Evolutionary conservation across 1,140 invertebrate genomes (phyloP).

Genomic region (Euwallacea fornicatus): DNA sequence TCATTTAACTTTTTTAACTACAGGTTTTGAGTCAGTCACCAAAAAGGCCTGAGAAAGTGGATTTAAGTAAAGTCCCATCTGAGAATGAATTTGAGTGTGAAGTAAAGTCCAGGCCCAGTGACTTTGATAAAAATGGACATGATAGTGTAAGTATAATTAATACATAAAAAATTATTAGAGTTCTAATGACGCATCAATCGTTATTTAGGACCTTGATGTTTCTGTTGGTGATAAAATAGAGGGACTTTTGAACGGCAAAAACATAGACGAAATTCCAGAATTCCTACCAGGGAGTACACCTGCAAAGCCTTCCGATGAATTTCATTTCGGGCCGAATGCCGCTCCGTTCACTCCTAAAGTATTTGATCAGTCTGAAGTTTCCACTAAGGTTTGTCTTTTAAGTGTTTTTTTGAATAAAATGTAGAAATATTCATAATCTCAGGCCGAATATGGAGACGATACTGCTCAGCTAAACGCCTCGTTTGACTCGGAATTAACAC

Average conservation of each 20-base stretch:
- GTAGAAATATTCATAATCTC: conserved; percentile 1
- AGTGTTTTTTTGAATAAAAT: conserved; percentile 5
- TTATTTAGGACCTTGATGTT: background rate
- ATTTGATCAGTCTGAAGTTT: conserved; percentile 56
- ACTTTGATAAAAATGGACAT: conserved; percentile 59
- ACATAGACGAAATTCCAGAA: conserved; percentile 51
- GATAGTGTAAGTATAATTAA: conserved; percentile 29
- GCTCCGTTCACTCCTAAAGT: conserved; percentile 47
- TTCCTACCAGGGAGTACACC: conserved; percentile 47
- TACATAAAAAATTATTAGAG: background rate
- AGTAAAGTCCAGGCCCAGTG: conserved; percentile 61
- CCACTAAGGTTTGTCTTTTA: conserved; percentile 15
- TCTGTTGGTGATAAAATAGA: conserved; percentile 43
- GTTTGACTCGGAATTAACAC: conserved; percentile 39
- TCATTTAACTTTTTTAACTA: conserved; percentile 1
- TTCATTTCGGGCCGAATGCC: conserved; percentile 50
- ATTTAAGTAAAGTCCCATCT: conserved; percentile 62
- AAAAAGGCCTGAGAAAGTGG: conserved; percentile 59
- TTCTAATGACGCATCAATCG: background rate
- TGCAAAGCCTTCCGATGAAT: conserved; percentile 44
- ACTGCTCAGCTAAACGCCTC: conserved; percentile 43
- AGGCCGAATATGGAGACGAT: conserved; percentile 58
- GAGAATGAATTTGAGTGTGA: conserved; percentile 65
- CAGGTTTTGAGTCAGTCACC: conserved; percentile 65
- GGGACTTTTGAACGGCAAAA: conserved; percentile 51